These are phyloP conservation scores for Eristalinus aeneus DNA, from an alignment of 2,888 invertebrate species.

Conservation along the genomic window DNA sequence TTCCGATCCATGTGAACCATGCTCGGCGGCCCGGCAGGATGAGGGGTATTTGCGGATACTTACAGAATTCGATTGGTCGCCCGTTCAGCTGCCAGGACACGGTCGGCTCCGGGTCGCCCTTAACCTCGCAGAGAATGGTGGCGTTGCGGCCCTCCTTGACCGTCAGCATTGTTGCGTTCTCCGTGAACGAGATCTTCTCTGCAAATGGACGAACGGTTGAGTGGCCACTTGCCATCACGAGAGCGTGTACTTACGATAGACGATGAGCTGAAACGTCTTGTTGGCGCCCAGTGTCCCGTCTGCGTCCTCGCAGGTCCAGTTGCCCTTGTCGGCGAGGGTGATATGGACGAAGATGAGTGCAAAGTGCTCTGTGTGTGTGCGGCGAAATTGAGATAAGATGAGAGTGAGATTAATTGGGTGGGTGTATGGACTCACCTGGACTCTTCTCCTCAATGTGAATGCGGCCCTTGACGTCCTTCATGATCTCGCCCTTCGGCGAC, in stretches of 20 bases:
- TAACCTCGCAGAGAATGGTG: constrained; percentile 80
- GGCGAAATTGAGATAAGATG: background rate
- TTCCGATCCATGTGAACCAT: constrained; percentile 26
- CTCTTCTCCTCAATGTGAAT: constrained; percentile 79
- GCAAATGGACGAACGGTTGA: background rate
- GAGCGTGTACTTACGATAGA: constrained; percentile 79
- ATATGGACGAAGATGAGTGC: constrained; percentile 81
- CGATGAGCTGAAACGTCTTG: constrained; percentile 79
- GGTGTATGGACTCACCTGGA: constrained; percentile 74
- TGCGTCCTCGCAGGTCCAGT: constrained; percentile 81
- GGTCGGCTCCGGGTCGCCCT: constrained; percentile 81
- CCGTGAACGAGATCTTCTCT: constrained; percentile 83
- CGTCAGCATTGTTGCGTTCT: constrained; percentile 81
- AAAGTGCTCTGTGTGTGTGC: constrained; percentile 76
- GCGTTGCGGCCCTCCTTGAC: constrained; percentile 82
- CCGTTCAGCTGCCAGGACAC: constrained; percentile 81
- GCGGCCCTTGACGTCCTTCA: constrained; percentile 80
- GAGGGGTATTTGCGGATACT: constrained; percentile 23
- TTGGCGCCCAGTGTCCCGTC: constrained; percentile 71
- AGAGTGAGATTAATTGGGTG: background rate
- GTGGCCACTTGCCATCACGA: background rate
- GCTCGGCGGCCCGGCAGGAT: no score
- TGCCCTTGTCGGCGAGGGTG: constrained; percentile 81
- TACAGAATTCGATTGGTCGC: constrained; percentile 75
- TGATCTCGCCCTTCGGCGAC: constrained; percentile 79